Evolutionary conservation across 23 tunicate genomes (phyloP).

Genomic region (Ascidia mentula): DNA sequence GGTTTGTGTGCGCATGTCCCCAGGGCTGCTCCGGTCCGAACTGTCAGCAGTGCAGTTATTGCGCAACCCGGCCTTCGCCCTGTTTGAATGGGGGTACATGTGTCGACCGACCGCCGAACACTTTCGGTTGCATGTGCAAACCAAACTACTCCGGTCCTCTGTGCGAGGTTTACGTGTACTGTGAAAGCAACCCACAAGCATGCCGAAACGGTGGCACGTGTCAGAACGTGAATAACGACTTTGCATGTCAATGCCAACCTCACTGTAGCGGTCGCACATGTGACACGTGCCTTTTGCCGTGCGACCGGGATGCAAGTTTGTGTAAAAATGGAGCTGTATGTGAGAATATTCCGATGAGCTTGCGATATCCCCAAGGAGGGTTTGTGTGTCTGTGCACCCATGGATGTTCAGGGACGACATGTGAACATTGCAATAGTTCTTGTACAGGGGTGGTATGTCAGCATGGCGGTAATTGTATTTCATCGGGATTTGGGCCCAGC

Average conservation of each 20-base stretch:
- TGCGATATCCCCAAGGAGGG: background rate
- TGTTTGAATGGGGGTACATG: constrained; percentile 8
- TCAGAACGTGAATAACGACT: background rate
- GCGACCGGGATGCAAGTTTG: background rate
- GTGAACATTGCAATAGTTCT: background rate
- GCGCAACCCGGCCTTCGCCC: background rate
- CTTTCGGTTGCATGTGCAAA: background rate
- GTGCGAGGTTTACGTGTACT: background rate
- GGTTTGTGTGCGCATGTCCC: background rate
- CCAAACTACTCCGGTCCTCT: background rate
- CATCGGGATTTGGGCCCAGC: background rate
- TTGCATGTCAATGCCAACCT: background rate
- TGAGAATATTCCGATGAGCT: background rate
- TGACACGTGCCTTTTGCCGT: background rate
- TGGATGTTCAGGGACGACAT: background rate
- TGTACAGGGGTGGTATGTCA: background rate
- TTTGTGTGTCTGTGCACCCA: background rate
- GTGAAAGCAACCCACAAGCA: background rate
- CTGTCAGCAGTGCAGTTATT: background rate
- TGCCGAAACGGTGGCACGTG: constrained; percentile 17
- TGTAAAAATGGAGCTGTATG: background rate
- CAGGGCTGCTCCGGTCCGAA: background rate
- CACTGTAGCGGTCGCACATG: background rate
- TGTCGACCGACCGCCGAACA: too few relatives aligned
- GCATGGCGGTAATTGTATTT: background rate